Percentiles rank a stretch among this genome's conserved stretches.
Evolutionary conservation across 2,888 invertebrate species (phyloP).

Genomic region (Metopia argyrocephala): DNA sequence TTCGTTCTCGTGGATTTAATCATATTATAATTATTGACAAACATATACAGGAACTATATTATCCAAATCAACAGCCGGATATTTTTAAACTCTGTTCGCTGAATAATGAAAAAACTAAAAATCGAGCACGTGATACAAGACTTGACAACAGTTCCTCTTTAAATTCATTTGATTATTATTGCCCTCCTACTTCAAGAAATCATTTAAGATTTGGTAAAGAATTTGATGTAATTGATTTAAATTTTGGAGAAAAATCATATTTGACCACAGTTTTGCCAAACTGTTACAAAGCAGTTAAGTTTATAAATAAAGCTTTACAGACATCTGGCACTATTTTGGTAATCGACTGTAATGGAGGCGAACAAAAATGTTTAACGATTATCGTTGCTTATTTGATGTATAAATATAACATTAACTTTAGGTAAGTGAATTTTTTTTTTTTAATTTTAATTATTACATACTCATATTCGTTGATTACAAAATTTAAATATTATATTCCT

Average conservation of each 20-base stretch:
- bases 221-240: conserved; percentile 70
- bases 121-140: not conserved
- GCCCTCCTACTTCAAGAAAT: conserved; percentile 20
- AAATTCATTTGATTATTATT: conserved; percentile 58
- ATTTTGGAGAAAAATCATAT: conserved; percentile 73
- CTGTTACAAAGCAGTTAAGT: conserved; percentile 73
- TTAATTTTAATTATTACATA: too few relatives aligned
- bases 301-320: conserved; percentile 71
- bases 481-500: too few relatives aligned
- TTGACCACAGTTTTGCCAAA: conserved; percentile 72
- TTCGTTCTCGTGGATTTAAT: conserved; percentile 70
- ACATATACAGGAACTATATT: conserved; percentile 70
- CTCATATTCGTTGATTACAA: too few relatives aligned
- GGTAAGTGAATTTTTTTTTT: too few relatives aligned
- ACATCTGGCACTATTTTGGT: conserved; percentile 69
- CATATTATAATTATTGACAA: conserved; percentile 73
- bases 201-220: conserved; percentile 66
- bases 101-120: conserved; percentile 23
- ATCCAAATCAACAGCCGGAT: conserved; percentile 64
- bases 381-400: conserved; percentile 74
- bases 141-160: conserved; percentile 43
- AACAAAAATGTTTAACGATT: conserved; percentile 73
- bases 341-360: conserved; percentile 71
- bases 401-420: conserved; percentile 72
- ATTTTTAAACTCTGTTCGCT: conserved; percentile 53